Conservation (phyloP, 2,888 invertebrate species). For the Pollenia amentaria region DNA sequence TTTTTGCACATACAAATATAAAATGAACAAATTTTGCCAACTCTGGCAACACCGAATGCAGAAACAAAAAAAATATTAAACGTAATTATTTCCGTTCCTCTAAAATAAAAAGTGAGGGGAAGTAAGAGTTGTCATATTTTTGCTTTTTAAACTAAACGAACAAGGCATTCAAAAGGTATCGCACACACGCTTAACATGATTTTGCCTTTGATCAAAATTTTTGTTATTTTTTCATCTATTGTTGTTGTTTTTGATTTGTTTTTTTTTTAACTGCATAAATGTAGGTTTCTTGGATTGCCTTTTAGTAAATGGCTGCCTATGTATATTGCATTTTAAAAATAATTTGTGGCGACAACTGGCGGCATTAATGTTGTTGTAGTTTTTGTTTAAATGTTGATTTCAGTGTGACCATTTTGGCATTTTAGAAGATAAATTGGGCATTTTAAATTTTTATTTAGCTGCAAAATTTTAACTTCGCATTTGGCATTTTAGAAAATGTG, state of each 20-base stretch:
- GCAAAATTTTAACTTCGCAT: no score
- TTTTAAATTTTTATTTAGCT: no score
- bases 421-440: no score
- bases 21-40: background rate
- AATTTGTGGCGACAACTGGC: constrained; percentile 65
- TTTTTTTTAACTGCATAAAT: constrained; percentile 1
- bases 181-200: constrained; percentile 21
- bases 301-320: constrained; percentile 37
- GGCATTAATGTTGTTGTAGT: constrained; percentile 47
- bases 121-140: background rate
- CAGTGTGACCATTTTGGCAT: no score
- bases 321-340: constrained; percentile 55
- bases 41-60: background rate
- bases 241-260: constrained; percentile 26
- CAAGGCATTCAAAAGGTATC: constrained; percentile 32
- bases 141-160: constrained; percentile 16
- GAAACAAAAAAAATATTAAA: background rate
- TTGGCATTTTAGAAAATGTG: no score
- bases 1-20: no score
- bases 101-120: background rate
- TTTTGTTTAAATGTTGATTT: constrained; percentile 3
- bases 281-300: constrained; percentile 12
- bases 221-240: constrained; percentile 5
- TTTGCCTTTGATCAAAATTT: constrained; percentile 40
- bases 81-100: constrained; percentile 33